phyloP scores from a whole-genome alignment of 2,797 vertebrate species.

The Serranus cabrilla region DNA sequence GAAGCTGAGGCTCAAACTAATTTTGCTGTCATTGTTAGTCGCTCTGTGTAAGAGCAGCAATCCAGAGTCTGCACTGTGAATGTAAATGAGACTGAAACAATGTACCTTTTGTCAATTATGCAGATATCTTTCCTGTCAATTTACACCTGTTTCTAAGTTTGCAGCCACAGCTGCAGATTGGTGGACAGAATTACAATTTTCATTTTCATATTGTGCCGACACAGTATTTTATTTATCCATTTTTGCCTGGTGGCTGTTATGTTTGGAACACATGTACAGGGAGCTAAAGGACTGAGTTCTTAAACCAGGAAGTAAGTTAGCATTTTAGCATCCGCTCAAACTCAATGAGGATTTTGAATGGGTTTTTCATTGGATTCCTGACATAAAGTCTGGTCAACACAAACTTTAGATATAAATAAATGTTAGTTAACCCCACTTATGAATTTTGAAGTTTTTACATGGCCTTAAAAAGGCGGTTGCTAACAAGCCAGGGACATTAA shows the following conservation, averaged over 20 bases:
- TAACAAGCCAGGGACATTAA: too few relatives aligned
- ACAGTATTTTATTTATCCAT: constrained; percentile 29
- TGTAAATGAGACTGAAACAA: constrained; percentile 37
- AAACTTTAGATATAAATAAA: too few relatives aligned
- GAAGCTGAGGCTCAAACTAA: not conserved
- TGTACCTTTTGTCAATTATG: constrained; percentile 20
- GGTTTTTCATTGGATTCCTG: too few relatives aligned
- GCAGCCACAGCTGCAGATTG: not conserved
- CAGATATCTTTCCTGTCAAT: constrained; percentile 9
- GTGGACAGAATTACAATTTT: not conserved
- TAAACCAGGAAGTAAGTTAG: too few relatives aligned
- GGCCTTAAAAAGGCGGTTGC: too few relatives aligned
- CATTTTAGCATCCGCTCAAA: too few relatives aligned
- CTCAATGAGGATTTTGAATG: too few relatives aligned
- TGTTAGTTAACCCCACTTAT: too few relatives aligned
- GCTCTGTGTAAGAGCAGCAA: not conserved
- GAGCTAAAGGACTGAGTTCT: too few relatives aligned
- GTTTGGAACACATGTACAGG: not conserved
- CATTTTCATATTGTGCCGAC: constrained; percentile 14
- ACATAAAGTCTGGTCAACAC: too few relatives aligned
- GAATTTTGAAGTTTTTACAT: too few relatives aligned
- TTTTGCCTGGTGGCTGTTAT: not conserved
- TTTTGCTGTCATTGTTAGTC: not conserved
- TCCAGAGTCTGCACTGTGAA: not conserved
- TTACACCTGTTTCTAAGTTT: constrained; percentile 7